Percentiles rank a stretch among this genome's conserved stretches.
Conservation (phyloP, 2,113 vertebrate genomes). For the Sceloporus tristichus region DNA sequence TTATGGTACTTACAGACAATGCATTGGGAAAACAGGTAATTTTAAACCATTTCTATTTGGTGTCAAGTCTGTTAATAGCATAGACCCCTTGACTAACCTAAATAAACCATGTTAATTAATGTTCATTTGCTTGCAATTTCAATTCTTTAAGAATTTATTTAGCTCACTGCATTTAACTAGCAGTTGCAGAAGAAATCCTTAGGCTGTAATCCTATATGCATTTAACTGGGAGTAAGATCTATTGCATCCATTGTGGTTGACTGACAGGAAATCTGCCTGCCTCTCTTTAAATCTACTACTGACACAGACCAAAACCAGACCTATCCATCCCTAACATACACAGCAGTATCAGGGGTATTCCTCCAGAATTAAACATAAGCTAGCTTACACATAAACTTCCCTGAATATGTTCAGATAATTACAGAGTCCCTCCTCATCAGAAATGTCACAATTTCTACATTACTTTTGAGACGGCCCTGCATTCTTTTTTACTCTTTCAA, state of each 20-base stretch:
- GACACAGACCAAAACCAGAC: too few species aligned
- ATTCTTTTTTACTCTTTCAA: not conserved
- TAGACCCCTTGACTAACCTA: not conserved
- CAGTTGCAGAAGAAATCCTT: not conserved
- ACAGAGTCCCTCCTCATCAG: not conserved
- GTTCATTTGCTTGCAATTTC: constrained; percentile 23
- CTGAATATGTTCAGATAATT: constrained; percentile 29
- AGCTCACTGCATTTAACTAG: constrained; percentile 35
- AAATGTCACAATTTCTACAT: not conserved
- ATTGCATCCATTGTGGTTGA: not conserved
- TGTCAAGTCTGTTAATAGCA: not conserved
- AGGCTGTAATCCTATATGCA: not conserved
- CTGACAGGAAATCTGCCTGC: not conserved
- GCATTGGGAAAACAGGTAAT: not conserved
- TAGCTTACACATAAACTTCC: not conserved
- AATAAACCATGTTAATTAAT: not conserved
- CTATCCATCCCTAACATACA: too few species aligned
- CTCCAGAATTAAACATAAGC: constrained; percentile 22
- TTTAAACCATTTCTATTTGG: not conserved
- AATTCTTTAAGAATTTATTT: constrained; percentile 17
- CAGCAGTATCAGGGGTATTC: not conserved
- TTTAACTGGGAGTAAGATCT: not conserved
- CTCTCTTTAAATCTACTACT: too few species aligned
- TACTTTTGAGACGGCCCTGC: too few species aligned
- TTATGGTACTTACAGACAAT: not conserved